Percentiles rank a stretch among this genome's conserved stretches.
These are phyloP conservation scores for Drosophila biarmipes DNA, from an alignment of 1,140 invertebrate species.

Conservation along the genomic window DNA sequence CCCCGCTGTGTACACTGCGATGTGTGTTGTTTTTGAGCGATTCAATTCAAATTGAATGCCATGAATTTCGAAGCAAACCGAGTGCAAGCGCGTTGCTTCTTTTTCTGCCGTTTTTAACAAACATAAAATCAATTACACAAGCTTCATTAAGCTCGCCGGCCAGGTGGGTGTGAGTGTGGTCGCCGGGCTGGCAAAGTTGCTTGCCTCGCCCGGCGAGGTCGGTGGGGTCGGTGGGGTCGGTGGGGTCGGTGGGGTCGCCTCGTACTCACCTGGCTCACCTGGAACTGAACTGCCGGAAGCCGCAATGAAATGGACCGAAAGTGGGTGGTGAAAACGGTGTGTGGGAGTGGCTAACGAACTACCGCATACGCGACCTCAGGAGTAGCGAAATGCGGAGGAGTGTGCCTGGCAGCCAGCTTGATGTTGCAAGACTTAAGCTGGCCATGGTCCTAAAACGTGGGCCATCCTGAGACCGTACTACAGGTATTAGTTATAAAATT, in stretches of 20 bases:
- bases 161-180: constrained; percentile 17
- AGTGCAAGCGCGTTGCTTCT: constrained; percentile 67
- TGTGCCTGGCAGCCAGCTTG: background rate
- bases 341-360: constrained; percentile 5
- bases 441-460: too few relatives aligned
- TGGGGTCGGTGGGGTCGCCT: constrained; percentile 32
- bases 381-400: constrained; percentile 5
- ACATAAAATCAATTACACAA: constrained; percentile 82
- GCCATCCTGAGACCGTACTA: too few relatives aligned
- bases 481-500: too few relatives aligned
- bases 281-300: constrained; percentile 25
- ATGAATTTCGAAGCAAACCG: constrained; percentile 71
- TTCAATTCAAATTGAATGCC: constrained; percentile 78
- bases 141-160: constrained; percentile 72
- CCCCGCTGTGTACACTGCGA: background rate
- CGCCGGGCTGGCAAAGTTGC: constrained; percentile 1
- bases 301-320: constrained; percentile 41
- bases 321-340: background rate
- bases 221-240: constrained; percentile 27
- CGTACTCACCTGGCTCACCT: constrained; percentile 28
- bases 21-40: constrained; percentile 50
- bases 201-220: constrained; percentile 22
- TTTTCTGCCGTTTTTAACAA: constrained; percentile 82
- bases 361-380: constrained; percentile 32
- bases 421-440: background rate